Base-by-base conservation (phyloP, 2,888 invertebrate species). In the Acrocyrtus sp. region DNA sequence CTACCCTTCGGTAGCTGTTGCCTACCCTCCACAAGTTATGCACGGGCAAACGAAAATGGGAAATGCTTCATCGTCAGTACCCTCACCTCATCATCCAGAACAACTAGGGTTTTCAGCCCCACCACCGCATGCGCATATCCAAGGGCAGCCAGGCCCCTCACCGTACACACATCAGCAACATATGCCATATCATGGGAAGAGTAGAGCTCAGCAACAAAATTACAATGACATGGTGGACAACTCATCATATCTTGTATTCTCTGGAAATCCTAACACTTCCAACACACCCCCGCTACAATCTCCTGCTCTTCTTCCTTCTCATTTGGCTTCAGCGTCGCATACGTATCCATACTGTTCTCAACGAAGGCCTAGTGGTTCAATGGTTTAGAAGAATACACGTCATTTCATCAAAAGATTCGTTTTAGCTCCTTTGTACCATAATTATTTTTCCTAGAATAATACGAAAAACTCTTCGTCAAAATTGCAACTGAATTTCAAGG, bases 171-270 rank as follows among this genome's bases (percentile, higher is more conserved):
- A 66, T 34, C 65, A 63, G 39, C 70, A 56, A 65, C 74, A 69
- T 34, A 62, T 70, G 62, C 47, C 70, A 70, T 70, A 70, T 70
- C 70, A 70, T 63, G 70, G 57, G 41, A 70, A 70, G 70, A 62
- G 70, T 45, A 48, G 70, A 70, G 70, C 62, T 70, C 70, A 70
- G 63, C 70, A 70, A 50, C 70, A 70, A 56, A 63, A 50, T 54
- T 63, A 70, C 57, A 70, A 63, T 62, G 70, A 70, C 62, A 70
- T 70, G 70, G 62, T 70, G 70, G 70, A 70, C 53, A 70, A 70
- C 62, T 70, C 70, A 70, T 70, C 70, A 70, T 70, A 70, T 70
- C 70, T 69, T 29, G 62, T 63, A 63, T 70, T 70, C 70, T 70
- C 70, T 70, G 70, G 70, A 63, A 70, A 62, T 62, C 70, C 70